Conservation (phyloP, 2,797 vertebrate genomes). For the Pangasius larnaudii region DNA sequence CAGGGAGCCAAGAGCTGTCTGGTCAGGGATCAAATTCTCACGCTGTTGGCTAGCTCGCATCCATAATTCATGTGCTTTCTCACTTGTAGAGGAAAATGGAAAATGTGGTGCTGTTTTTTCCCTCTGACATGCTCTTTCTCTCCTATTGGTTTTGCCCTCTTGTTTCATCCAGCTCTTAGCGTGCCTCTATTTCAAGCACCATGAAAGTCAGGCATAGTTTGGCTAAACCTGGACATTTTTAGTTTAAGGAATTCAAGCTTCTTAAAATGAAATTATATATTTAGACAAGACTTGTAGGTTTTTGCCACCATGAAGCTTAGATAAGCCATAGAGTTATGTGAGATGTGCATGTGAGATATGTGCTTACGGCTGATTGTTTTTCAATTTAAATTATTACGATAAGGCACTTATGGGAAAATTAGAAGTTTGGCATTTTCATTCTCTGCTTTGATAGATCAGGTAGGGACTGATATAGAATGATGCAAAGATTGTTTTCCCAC, state of each 20-base stretch:
- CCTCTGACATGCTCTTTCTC: conserved; percentile 33
- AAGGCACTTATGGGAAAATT: background rate
- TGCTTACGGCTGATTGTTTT: background rate
- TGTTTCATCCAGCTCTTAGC: conserved; percentile 36
- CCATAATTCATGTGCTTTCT: conserved; percentile 64
- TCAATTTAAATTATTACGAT: background rate
- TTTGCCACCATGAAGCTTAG: background rate
- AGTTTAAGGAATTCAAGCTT: conserved; percentile 30
- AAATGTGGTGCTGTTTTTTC: conserved; percentile 56
- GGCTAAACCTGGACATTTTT: conserved; percentile 34
- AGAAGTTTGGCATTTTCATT: background rate
- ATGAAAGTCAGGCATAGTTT: conserved; percentile 41
- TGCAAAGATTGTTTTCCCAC: conserved; percentile 20
- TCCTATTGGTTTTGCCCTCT: conserved; percentile 51
- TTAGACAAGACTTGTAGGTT: background rate
- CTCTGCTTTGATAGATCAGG: background rate
- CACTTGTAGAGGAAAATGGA: conserved; percentile 61
- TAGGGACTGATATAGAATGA: background rate
- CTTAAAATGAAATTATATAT: background rate
- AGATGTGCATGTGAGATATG: background rate
- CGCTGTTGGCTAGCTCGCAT: conserved; percentile 59
- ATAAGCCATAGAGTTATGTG: background rate
- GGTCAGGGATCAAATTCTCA: conserved; percentile 64
- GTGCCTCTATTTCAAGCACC: conserved; percentile 38
- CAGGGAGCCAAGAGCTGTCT: conserved; percentile 61